Evolutionary conservation across 2,888 invertebrate genomes (phyloP).

Genomic region (Zygothrica quintamaculata): DNA sequence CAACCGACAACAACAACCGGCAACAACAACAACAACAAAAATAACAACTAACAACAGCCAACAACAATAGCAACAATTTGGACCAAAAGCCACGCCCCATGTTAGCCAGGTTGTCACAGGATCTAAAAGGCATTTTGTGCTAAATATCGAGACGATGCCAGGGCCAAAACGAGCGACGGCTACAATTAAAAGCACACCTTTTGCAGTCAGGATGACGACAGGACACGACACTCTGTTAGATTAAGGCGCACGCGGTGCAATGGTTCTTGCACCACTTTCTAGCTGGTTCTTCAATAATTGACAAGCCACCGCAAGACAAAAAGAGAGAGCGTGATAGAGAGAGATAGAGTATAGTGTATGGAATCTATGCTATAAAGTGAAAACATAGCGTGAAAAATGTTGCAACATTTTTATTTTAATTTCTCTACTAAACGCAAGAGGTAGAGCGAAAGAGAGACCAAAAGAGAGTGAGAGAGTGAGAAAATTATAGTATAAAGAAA

Average conservation of each 20-base stretch:
- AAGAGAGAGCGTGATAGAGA: background rate
- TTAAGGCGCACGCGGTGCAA: background rate
- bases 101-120: conserved; percentile 34
- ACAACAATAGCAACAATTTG: conserved; percentile 53
- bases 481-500: background rate
- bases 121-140: conserved; percentile 51
- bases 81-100: conserved; percentile 42
- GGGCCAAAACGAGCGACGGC: conserved; percentile 49
- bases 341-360: conserved; percentile 1
- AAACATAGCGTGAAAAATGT: conserved; percentile 73
- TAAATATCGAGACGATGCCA: conserved; percentile 67
- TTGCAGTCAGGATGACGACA: conserved; percentile 50
- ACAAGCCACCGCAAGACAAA: conserved; percentile 52
- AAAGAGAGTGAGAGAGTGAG: background rate
- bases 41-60: conserved; percentile 13
- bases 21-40: conserved; percentile 25
- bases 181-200: conserved; percentile 82
- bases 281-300: conserved; percentile 72
- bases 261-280: conserved; percentile 12
- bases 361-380: conserved; percentile 56
- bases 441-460: background rate
- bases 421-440: too few relatives aligned
- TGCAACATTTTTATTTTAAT: conserved; percentile 77
- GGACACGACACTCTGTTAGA: conserved; percentile 15
- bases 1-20: conserved; percentile 41